Base-by-base conservation (phyloP, 2,888 invertebrate species). In the Leptopilina drosophilae region DNA sequence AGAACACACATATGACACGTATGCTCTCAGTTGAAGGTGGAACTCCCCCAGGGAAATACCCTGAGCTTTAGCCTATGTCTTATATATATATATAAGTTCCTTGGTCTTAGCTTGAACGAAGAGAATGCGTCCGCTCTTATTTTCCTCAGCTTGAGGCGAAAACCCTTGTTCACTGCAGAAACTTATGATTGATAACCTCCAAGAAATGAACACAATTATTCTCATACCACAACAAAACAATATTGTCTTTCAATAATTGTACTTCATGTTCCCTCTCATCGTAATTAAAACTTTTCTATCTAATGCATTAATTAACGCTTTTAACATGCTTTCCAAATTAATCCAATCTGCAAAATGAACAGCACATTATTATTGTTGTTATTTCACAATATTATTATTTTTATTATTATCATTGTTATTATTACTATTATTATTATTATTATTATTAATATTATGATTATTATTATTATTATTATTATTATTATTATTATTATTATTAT, bases 1-100 rank as follows among this genome's bases (percentile, higher is more conserved):
- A 33, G 33, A 53, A 26, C 33, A 56, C 20, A 67, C 20, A 67
- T 56, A 73, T 73, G 15, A 56, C 73, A 53, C 53, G 73, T 73
- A 33, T 73, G n/a, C 9, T 33, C 69, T 33, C 33, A 1, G 49
- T 9, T 49, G 33, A 53, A 78, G 78, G 77, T 78, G 78, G 78
- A 77, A 65, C 42, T 15, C 80, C 82, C 64, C 82, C 46, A 66
- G 80, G 82, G 82, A 82, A 82, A 82, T 82, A 82, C 77, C 64
- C 66, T 33, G 64, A 77, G 82, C 80, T 82, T 73, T 77, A 82
- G 80, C 69, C 77, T 56, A 67, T 56, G 78, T 82, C 80, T 78
- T 77, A 42, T 42, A 42, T 33, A 33, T 42, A 82, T 76, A 42
- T 33, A 33, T 42, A 82, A 69, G 80, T 82, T 80, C 78, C 65